Evolutionary conservation across 2,797 vertebrate species (phyloP).

Genomic region (Anabacerthia variegaticeps): DNA sequence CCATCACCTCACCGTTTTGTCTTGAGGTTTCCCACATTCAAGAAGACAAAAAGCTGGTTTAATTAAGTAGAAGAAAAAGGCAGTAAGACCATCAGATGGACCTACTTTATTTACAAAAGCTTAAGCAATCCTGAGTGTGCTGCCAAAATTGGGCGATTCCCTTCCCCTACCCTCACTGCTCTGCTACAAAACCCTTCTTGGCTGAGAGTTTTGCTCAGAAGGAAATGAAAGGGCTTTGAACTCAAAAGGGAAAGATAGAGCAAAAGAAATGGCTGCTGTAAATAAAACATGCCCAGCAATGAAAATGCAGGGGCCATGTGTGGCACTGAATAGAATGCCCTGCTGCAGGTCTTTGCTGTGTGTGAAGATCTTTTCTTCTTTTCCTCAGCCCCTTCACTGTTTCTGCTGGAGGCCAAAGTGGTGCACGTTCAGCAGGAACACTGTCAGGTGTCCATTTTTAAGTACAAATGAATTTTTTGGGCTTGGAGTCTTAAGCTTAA

Average conservation of each 20-base stretch:
- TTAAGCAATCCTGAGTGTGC: background rate
- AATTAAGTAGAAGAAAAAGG: background rate
- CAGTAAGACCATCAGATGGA: background rate
- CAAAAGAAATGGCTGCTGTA: background rate
- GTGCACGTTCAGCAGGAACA: background rate
- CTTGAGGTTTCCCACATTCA: background rate
- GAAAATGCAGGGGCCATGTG: background rate
- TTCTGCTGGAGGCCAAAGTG: background rate
- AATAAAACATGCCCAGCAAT: background rate
- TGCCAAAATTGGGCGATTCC: background rate
- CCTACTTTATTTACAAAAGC: background rate
- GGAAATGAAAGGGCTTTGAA: slow-evolving; percentile 9
- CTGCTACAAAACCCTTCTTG: background rate
- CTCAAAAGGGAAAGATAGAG: background rate
- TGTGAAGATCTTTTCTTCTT: background rate
- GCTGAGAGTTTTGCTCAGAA: background rate
- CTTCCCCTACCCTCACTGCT: background rate
- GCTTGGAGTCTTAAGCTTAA: background rate
- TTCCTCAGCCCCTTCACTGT: background rate
- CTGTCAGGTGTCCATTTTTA: background rate
- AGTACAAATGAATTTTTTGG: background rate
- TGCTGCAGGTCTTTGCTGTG: background rate
- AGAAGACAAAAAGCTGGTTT: background rate
- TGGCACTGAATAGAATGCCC: background rate
- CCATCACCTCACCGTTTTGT: background rate